Evolutionary conservation across 2,113 vertebrate genomes (phyloP), one percentile per base, ranked within the genome.

Genomic region (Python bivittatus): DNA sequence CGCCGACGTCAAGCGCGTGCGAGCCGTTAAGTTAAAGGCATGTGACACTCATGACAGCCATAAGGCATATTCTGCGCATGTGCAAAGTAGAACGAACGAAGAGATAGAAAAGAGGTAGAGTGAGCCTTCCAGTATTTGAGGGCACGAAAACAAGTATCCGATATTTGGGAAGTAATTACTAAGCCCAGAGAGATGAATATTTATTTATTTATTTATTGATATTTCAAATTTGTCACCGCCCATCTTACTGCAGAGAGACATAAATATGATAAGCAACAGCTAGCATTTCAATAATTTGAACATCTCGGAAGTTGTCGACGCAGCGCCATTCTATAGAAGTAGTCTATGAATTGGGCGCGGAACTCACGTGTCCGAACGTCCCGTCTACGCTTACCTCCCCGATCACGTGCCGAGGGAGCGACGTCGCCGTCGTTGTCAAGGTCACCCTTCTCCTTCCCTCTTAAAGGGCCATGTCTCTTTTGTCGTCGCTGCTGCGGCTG

Each of bases 381-480:
- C 79, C 0, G 25, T 12, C 42, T 25, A 27, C 42, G 15, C 0
- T 12, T 25, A 33, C 2, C 52, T 33, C 3, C 1, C 54, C 8
- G 2, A 44, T 91, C 84, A 91, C 56, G 57, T 64, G 57, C 2
- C 10, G 10, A 22, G 83, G 42, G 7, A 29, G 0, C 20, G 33
- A 79, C 72, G 72, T 33, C 61, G 52, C 23, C 48, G 4, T 6
- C 33, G 42, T 12, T 1, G 15, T 0, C 57, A 61, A 58, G 42
- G 57, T 84, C 90, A 17, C 44, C 58, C n/a, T 1, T 17, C 15
- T 54, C 5, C 13, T 15, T 1, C 33, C 8, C 64, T 7, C 29
- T 91, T 91, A 68, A 91, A 84, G 91, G 52, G 23, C 60, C 60
- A 91, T 91, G 91, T 68, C 60, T n/a, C 91, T 87, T 13, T 42